Evolutionary conservation across 1,140 invertebrate species (phyloP), one percentile per base, ranked within the genome.

Genomic region (Pseudomyrmex concolor): DNA sequence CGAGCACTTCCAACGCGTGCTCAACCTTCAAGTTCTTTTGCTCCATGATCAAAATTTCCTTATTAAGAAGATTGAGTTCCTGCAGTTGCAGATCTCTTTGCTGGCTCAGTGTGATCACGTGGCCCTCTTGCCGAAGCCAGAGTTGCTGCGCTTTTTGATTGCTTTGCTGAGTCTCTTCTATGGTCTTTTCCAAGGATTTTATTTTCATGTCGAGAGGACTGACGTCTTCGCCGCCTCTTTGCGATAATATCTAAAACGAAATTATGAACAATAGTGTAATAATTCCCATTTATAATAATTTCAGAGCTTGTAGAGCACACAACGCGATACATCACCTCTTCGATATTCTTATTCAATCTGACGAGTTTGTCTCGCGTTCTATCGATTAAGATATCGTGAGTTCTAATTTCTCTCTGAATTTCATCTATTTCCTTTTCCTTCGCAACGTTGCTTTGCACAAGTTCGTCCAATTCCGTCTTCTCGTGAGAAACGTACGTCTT

Each of bases 31-130:
- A 92, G 68, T 96, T 96, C 82, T 97, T 97, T 86, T 97, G 96
- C 51, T 97, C 96, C 91, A 97, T 95, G 64, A 97, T 96, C 89
- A 96, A 95, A 34, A 97, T 95, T 89, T 97, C 96, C 93, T 97
- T 97, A 59, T 95, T 95, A 10, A 96, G 93, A 19, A 97, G 92
- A 90, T 96, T 96, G 60, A 96, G 95, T 86, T 97, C 95, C 43
- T 95, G 93, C 0, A 97, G 89, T 85, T 97, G 95, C 81, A 94
- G 91, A 84, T 96, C 96, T 88, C 96, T 94, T 85, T 97, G 95
- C 81, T 96, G 93, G 0, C 96, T 95, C 5, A 97, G 91, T 76
- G 94, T 94, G 0, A 97, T 95, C 66, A 97, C 95, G 87, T 96
- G 95, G 17, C 95, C 95, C 92, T 97, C 97, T 84, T 96, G 94